These are phyloP conservation scores for Drosophila eugracilis DNA, from an alignment of 1,140 invertebrate species.

Conservation along the genomic window DNA sequence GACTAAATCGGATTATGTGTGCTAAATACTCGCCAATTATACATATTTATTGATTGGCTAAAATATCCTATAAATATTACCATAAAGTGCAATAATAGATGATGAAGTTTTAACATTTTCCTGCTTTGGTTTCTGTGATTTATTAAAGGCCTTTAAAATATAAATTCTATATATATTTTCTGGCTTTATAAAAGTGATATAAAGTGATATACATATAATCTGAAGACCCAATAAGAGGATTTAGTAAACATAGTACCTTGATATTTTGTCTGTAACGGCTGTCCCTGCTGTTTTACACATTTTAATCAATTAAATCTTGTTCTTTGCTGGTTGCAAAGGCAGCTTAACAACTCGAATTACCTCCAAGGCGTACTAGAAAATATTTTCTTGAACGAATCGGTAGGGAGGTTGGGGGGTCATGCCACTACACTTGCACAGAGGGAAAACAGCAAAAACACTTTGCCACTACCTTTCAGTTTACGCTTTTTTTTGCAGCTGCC, in stretches of 20 bases:
- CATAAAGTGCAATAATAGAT: background rate
- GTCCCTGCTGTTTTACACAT: constrained; percentile 7
- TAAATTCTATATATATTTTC: background rate
- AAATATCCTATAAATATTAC: background rate
- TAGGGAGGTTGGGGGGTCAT: background rate
- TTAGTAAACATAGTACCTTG: background rate
- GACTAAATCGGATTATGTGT: background rate
- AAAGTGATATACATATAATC: too few species aligned
- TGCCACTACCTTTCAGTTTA: constrained; percentile 63
- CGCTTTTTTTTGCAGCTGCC: constrained; percentile 29
- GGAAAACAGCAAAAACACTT: constrained; percentile 49
- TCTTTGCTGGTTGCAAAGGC: constrained; percentile 33
- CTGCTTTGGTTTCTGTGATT: background rate
- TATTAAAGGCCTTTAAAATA: background rate
- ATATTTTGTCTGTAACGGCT: background rate
- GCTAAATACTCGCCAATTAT: constrained; percentile 32
- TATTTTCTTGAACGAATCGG: background rate
- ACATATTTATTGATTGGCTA: background rate
- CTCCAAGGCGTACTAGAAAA: constrained; percentile 48
- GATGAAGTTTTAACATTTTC: too few species aligned
- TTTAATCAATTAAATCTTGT: constrained; percentile 35
- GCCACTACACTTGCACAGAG: constrained; percentile 9
- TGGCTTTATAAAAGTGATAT: too few species aligned
- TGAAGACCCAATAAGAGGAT: too few species aligned
- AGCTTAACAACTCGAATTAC: constrained; percentile 64